Percentiles rank a stretch among this genome's conserved stretches.
These are phyloP conservation scores for Ceriagrion tenellum DNA, from an alignment of 2,888 invertebrate genomes.

Conservation along the genomic window DNA sequence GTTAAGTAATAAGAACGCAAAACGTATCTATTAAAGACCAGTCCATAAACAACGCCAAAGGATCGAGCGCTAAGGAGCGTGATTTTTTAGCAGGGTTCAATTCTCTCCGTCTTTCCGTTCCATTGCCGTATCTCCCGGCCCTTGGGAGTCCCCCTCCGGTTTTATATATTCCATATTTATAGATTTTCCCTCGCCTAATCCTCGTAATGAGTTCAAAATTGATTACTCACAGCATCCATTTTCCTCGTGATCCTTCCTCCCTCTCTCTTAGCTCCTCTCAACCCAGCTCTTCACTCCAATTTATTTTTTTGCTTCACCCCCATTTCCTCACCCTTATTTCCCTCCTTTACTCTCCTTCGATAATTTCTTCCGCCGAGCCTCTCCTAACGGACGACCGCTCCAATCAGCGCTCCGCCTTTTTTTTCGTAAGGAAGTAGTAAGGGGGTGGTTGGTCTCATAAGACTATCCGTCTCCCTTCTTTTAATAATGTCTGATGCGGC, in stretches of 20 bases:
- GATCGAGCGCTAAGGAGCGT: too few relatives aligned
- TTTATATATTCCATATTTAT: not conserved
- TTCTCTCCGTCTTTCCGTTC: not conserved
- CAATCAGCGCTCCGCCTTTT: not conserved
- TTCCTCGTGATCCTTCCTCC: not conserved
- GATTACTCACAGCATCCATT: slow-evolving; percentile 7
- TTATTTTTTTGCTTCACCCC: too few relatives aligned
- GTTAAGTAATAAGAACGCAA: too few relatives aligned
- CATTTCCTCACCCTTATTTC: not conserved
- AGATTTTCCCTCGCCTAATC: not conserved
- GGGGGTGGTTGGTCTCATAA: not conserved
- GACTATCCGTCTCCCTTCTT: not conserved
- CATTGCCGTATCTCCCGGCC: not conserved
- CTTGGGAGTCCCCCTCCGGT: not conserved
- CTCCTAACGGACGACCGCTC: not conserved
- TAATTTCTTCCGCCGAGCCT: not conserved
- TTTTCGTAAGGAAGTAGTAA: not conserved
- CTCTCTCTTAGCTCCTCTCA: not conserved
- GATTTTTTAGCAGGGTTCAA: not conserved
- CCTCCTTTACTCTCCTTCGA: too few relatives aligned
- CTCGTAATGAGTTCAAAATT: not conserved
- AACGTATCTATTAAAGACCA: too few relatives aligned
- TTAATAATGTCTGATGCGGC: not conserved
- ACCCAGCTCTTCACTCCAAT: not conserved
- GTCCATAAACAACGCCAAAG: too few relatives aligned